Evolutionary conservation across 2,113 vertebrate genomes (phyloP).

Genomic region (Carettochelys insculpta): DNA sequence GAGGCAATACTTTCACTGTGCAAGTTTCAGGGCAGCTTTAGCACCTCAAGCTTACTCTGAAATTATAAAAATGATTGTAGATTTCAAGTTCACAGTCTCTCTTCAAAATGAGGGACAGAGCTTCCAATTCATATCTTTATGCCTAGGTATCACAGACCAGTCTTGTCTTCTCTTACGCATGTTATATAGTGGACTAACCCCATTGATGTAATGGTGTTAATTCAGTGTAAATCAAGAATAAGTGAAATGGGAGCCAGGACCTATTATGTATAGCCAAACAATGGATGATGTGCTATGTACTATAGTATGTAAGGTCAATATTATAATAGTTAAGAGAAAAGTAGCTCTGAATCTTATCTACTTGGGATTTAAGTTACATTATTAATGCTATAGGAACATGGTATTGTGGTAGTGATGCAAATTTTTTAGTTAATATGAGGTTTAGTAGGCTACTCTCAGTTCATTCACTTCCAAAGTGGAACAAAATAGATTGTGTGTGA

Average conservation of each 20-base stretch:
- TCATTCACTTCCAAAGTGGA: neutral
- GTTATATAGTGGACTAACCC: rapidly evolving
- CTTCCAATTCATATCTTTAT: neutral
- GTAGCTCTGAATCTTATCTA: neutral
- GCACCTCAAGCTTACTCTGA: neutral
- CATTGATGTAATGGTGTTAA: neutral
- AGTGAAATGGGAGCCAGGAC: neutral
- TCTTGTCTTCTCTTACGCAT: neutral
- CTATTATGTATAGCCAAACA: neutral
- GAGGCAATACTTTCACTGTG: neutral
- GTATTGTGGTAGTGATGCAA: neutral
- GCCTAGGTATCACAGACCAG: neutral
- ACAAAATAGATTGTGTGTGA: neutral
- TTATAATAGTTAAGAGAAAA: neutral
- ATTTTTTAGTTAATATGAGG: neutral
- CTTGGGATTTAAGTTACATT: neutral
- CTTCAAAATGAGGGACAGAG: neutral
- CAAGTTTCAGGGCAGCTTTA: neutral
- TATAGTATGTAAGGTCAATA: neutral
- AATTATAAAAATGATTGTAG: rapidly evolving
- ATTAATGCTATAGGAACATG: neutral
- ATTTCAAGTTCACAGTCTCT: neutral
- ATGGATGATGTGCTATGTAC: neutral
- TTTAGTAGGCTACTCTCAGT: neutral
- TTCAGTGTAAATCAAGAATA: neutral